A percentile compares a stretch with the other conserved stretches of the same genome.
These are phyloP conservation scores for Brachymystax lenok DNA, from an alignment of 2,797 vertebrate genomes.

Conservation along the genomic window DNA sequence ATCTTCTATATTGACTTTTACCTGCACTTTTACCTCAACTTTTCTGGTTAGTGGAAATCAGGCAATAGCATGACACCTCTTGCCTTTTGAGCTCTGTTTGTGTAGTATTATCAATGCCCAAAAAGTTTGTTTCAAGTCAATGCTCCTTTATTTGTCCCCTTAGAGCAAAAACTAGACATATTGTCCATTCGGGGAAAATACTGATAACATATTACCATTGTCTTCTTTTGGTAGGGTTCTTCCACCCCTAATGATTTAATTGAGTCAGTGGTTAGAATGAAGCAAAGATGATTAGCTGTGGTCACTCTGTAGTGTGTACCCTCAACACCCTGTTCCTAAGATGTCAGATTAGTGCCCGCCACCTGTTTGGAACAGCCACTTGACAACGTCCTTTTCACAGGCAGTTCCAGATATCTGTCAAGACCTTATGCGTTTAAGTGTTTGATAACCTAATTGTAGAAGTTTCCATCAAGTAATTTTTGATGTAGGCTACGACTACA, in stretches of 20 bases:
- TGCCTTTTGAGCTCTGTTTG: not conserved
- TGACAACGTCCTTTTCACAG: not conserved
- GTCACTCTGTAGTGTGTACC: not conserved
- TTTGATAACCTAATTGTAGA: not conserved
- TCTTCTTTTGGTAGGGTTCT: not conserved
- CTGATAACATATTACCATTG: not conserved
- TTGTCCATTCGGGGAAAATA: not conserved
- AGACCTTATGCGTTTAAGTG: not conserved
- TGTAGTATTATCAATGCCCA: not conserved
- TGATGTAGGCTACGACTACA: not conserved
- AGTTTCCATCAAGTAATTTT: not conserved
- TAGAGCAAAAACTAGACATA: not conserved
- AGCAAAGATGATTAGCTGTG: slow-evolving; percentile 9
- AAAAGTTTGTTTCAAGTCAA: not conserved
- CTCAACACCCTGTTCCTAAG: not conserved
- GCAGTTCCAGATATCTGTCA: not conserved
- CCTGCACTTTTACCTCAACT: not conserved
- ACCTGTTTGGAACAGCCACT: slow-evolving; percentile 1
- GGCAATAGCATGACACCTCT: not conserved
- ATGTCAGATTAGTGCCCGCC: not conserved
- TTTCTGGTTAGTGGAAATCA: not conserved
- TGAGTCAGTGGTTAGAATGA: not conserved
- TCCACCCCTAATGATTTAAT: not conserved
- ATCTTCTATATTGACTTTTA: not conserved
- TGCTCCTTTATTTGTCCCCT: not conserved